Conservation (phyloP, 2,888 invertebrate genomes). For the Ellobium chinense region DNA sequence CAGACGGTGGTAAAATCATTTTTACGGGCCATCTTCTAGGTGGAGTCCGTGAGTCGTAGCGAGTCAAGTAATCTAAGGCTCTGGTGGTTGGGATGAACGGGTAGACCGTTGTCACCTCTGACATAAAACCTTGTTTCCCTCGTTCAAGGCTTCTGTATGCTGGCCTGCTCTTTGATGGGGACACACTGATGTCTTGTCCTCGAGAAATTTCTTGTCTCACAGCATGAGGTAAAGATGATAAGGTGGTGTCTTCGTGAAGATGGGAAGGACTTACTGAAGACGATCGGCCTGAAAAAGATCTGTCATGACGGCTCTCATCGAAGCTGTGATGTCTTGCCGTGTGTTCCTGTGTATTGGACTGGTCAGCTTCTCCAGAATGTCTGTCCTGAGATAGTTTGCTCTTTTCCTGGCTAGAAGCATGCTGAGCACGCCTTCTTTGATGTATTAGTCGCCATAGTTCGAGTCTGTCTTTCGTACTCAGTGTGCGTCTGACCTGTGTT, state of each 20-base stretch:
- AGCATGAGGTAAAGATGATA: no score
- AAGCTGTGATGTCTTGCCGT: no score
- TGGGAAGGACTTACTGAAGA: no score
- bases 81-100: conserved; percentile 10
- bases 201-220: neutral
- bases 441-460: neutral
- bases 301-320: no score
- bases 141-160: no score
- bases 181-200: neutral
- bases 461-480: neutral
- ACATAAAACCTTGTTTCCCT: no score
- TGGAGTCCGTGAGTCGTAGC: neutral
- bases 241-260: neutral
- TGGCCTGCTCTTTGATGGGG: no score
- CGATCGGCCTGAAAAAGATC: no score
- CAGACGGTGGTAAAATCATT: neutral
- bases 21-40: conserved; percentile 22
- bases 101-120: neutral
- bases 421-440: neutral
- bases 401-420: neutral
- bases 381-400: neutral
- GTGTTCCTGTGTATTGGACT: neutral
- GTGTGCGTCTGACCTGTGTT: neutral
- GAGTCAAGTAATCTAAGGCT: conserved; percentile 23
- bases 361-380: neutral